Conservation (phyloP, 2,113 vertebrate genomes). For the Triplophysa rosa region DNA sequence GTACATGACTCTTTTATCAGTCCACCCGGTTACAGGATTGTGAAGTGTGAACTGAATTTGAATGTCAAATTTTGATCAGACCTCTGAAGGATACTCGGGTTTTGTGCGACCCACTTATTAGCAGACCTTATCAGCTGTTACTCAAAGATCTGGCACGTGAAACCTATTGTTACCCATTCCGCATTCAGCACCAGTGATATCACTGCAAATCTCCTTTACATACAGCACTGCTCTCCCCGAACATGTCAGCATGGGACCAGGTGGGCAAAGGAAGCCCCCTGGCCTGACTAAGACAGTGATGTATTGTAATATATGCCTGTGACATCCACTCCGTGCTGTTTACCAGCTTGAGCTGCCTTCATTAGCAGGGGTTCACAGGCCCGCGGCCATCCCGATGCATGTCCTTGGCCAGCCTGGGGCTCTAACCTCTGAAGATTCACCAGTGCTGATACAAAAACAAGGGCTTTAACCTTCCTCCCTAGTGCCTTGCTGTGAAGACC, state of each 20-base stretch:
- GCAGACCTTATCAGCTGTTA: no score
- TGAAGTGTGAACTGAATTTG: no score
- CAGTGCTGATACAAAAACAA: constrained; percentile 56
- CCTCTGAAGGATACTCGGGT: no score
- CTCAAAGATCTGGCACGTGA: no score
- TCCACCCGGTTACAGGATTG: background rate
- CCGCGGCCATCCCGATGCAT: constrained; percentile 73
- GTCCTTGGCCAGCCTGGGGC: constrained; percentile 76
- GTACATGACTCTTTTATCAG: background rate
- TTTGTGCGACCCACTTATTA: background rate
- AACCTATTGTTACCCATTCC: background rate
- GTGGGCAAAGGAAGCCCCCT: constrained; percentile 60
- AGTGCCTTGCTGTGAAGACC: constrained; percentile 50
- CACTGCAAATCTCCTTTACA: background rate
- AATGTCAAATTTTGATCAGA: background rate
- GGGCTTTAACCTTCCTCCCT: constrained; percentile 51
- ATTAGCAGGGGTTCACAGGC: constrained; percentile 79
- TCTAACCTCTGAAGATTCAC: constrained; percentile 72
- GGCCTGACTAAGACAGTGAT: constrained; percentile 76
- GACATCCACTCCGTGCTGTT: constrained; percentile 78
- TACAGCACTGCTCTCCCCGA: constrained; percentile 1
- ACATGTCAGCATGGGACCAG: constrained; percentile 54
- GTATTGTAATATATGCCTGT: constrained; percentile 82
- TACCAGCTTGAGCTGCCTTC: constrained; percentile 76
- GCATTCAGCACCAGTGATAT: constrained; percentile 4